Conservation (phyloP, 2,797 vertebrate genomes). For the Enteromius fasciolatus region DNA sequence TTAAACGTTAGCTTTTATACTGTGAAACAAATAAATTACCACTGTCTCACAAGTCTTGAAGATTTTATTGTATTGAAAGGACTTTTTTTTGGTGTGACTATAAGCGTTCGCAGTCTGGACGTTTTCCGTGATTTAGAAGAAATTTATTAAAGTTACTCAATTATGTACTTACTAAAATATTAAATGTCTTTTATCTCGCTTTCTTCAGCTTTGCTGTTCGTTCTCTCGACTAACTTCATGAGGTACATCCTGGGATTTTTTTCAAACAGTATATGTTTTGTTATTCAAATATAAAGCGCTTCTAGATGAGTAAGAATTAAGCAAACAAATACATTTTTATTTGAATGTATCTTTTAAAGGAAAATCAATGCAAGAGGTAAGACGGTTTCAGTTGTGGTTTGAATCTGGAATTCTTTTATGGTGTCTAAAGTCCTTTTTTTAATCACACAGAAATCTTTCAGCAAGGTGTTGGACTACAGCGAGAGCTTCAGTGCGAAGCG, state of each 20-base stretch:
- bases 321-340: too few relatives aligned
- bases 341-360: not conserved
- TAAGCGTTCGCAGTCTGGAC: not conserved
- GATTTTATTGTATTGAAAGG: not conserved
- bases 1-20: not conserved
- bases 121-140: not conserved
- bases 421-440: not conserved
- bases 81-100: not conserved
- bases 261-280: not conserved
- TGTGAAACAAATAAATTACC: not conserved
- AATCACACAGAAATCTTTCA: not conserved
- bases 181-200: not conserved
- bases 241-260: not conserved
- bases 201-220: not conserved
- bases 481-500: not conserved
- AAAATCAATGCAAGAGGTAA: slow-evolving; percentile 14
- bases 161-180: not conserved
- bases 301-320: not conserved
- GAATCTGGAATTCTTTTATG: slow-evolving; percentile 4
- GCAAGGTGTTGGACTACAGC: not conserved
- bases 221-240: not conserved
- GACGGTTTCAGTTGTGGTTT: not conserved
- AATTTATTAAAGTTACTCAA: not conserved
- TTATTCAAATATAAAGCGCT: not conserved
- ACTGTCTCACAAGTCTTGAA: not conserved